Conservation (phyloP, 2,888 invertebrate genomes). For the Aromia moschata region DNA sequence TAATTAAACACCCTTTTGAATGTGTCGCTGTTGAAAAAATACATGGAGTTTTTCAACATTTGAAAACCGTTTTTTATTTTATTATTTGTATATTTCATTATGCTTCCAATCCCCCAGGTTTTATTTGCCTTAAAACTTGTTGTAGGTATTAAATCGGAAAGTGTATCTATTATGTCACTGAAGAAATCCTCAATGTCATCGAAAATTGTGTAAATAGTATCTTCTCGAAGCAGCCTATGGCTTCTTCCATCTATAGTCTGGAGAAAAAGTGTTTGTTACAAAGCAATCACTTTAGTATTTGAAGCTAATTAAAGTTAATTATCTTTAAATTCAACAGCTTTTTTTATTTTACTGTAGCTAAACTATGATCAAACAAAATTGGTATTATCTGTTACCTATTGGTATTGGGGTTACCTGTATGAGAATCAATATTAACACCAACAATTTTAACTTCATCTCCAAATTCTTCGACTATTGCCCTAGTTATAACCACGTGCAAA, state of each 20-base stretch:
- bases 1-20: no score
- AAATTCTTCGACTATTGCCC: no score
- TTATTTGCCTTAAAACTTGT: conserved; percentile 21
- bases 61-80: conserved; percentile 36
- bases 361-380: conserved; percentile 26
- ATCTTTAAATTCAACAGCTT: neutral
- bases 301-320: no score
- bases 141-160: conserved; percentile 30
- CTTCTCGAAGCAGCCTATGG: conserved; percentile 1
- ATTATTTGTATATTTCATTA: conserved; percentile 34
- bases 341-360: conserved; percentile 31
- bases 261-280: no score
- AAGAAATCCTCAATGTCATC: conserved; percentile 34
- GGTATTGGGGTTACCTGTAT: conserved; percentile 5
- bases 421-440: conserved; percentile 3
- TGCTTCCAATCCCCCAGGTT: conserved; percentile 31
- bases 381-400: no score
- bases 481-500: no score
- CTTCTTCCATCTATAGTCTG: no score
- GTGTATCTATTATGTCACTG: conserved; percentile 33
- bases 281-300: no score
- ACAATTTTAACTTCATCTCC: conserved; percentile 8
- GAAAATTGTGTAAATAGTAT: conserved; percentile 29
- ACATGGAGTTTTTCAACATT: conserved; percentile 31
- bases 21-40: conserved; percentile 31